Percentiles rank a stretch among this genome's conserved stretches.
phyloP scores from a whole-genome alignment of 64 coral and sea anemone genomes.

The Stichodactyla mertensii region DNA sequence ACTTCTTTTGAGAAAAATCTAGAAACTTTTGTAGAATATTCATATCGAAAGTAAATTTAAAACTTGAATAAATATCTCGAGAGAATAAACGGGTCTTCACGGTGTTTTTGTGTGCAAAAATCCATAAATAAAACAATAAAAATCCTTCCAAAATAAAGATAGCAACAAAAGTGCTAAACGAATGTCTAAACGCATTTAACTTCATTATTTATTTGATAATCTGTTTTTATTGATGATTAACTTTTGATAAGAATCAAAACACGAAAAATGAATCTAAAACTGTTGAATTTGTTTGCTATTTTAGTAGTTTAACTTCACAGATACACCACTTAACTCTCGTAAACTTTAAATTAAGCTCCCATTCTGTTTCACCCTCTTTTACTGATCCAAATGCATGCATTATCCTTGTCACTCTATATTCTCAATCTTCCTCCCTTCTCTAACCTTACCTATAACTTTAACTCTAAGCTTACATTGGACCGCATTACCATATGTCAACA shows the following conservation, averaged over 20 bases:
- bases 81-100: not conserved
- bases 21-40: slow-evolving; percentile 5
- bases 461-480: slow-evolving; percentile 76
- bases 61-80: slow-evolving; percentile 7
- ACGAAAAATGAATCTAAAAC: not conserved
- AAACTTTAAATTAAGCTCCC: not conserved
- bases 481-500: slow-evolving; percentile 59
- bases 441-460: slow-evolving; percentile 65
- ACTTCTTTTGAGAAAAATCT: not conserved
- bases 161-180: not conserved
- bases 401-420: not conserved
- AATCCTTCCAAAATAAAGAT: not conserved
- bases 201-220: not conserved
- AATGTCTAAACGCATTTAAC: not conserved
- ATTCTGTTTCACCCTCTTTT: not conserved
- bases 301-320: too few relatives aligned
- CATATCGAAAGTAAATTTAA: not conserved
- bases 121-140: not conserved
- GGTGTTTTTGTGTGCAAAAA: not conserved
- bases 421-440: not conserved
- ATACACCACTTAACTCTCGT: not conserved
- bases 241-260: not conserved
- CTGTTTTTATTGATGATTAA: not conserved
- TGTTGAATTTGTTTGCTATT: not conserved
- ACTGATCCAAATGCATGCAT: slow-evolving; percentile 4